Base-by-base conservation (phyloP, 1,140 invertebrate species). In the Drosophila lacertosa region DNA sequence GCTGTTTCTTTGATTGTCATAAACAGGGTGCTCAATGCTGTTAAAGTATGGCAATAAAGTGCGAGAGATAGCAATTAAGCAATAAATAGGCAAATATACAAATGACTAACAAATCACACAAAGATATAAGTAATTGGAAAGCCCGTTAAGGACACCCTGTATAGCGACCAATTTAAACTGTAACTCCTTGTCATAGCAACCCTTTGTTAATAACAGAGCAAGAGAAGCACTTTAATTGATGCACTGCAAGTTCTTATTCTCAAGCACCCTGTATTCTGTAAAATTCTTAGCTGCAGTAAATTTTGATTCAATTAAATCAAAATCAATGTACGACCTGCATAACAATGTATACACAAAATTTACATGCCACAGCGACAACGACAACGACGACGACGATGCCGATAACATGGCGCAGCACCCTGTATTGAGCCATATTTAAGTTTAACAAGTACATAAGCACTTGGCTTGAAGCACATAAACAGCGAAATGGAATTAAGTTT, bases 401-500 rank as follows among this genome's bases (percentile, higher is more conserved):
- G 13, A 24, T 13, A 7, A 10, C 1, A 10, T 11, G 2, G 13
- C 9, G 22, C 5, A 13, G 7, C 71, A 74, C 71, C 71, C 71
- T 74, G 58, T 74, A 74, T 57, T 13, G 9, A n/a, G 35, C 42
- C 59, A 74, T 69, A 75, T 82, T 88, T 76, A 88, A 76, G 63
- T 88, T 88, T 60, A 66, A 81, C 69, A 77, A 89, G 78, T 73
- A 89, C 74, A 89, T 90, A 89, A 90, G 88, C 57, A 65, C 72
- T 63, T 48, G 65, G 50, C 45, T 68, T 77, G 51, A 80, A 80
- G 74, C 89, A 90, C 77, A 90, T 90, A 90, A 90, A 90, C 83
- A 90, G 79, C 72, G 57, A 82, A 90, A 90, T 90, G 83, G 89
- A 90, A 90, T 90, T 90, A 90, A 89, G 89, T 89, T 90, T 82